Base-by-base conservation (phyloP, 2,888 invertebrate species). In the Tolmerus cingulatus region DNA sequence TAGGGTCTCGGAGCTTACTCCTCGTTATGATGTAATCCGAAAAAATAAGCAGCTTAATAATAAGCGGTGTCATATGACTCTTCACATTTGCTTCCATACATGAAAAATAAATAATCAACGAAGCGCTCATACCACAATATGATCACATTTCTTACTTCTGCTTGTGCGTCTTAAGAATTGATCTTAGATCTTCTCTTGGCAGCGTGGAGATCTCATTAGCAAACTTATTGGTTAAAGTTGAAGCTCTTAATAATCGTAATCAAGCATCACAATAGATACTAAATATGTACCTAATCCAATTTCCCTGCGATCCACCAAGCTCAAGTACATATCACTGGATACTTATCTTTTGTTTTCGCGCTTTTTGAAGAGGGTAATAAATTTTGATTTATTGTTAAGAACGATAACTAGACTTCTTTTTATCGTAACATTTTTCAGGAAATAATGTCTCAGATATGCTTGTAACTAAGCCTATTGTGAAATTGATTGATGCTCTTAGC, bases 41-140 rank as follows among this genome's bases (percentile, higher is more conserved):
- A 9, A 66, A 66, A 27, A 66, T 7, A 16, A 19, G 4, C 81
- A 89, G 30, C 87, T 66, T 66, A 86, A 37, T 87, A 43, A 23
- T 12, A 43, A 86, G 88, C 88, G 88, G 87, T 89, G 88, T 37
- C 88, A 89, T 88, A 88, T 88, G 88, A 88, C 88, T 51, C 51
- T 87, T 84, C 37, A 16, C 46, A 76, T 34, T 37, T 34, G 1
- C 76, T n/a, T 37, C 37, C 8, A 37, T 5, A 34, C 0, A 34
- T 14, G 9, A 34, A 76, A 66, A 4, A 23, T 23, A n/a, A 57
- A 12, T 27, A 19, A 8, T 66, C 12, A 66, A 46, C 43, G 16
- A 46, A 46, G 12, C 43, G 43, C 43, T 46, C 14, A 46, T 46
- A 46, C 43, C 43, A 14, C 43, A 46, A 46, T 46, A 14, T 46